phyloP scores from a whole-genome alignment of 2,888 invertebrate genomes.

The Chrysolina oricalcia region DNA sequence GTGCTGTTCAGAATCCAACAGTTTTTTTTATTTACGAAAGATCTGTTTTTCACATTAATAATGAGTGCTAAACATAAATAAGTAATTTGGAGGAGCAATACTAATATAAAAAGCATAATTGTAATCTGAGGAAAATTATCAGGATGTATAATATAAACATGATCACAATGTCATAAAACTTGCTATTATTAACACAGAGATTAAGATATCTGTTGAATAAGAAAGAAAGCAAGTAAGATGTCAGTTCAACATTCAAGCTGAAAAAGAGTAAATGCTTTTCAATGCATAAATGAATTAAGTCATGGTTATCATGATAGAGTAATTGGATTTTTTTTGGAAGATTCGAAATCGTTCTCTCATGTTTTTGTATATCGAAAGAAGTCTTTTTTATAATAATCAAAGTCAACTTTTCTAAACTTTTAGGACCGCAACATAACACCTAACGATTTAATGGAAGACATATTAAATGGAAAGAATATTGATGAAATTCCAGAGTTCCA shows the following conservation, averaged over 20 bases:
- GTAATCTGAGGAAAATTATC: constrained; percentile 38
- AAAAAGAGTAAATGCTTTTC: not conserved
- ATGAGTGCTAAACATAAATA: too few relatives aligned
- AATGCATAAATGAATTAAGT: too few relatives aligned
- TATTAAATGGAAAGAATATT: constrained; percentile 70
- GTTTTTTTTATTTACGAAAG: too few relatives aligned
- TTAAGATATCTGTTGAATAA: constrained; percentile 42
- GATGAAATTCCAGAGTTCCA: constrained; percentile 70
- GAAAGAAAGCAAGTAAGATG: constrained; percentile 23
- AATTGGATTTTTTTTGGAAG: too few relatives aligned
- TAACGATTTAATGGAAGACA: constrained; percentile 69
- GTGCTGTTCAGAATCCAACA: too few relatives aligned
- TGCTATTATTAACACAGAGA: constrained; percentile 48
- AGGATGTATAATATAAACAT: constrained; percentile 39
- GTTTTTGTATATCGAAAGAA: too few relatives aligned
- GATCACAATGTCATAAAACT: constrained; percentile 40
- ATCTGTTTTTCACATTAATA: too few relatives aligned
- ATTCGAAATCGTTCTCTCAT: too few relatives aligned
- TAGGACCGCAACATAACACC: constrained; percentile 63
- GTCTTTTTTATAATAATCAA: not conserved
- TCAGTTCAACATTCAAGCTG: not conserved
- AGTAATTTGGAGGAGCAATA: not conserved
- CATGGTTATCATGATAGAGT: too few relatives aligned
- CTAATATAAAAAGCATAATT: not conserved
- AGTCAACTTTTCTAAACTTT: constrained; percentile 26